Evolutionary conservation across 2,888 invertebrate genomes (phyloP).

Genomic region (Falcaria lacertinaria): DNA sequence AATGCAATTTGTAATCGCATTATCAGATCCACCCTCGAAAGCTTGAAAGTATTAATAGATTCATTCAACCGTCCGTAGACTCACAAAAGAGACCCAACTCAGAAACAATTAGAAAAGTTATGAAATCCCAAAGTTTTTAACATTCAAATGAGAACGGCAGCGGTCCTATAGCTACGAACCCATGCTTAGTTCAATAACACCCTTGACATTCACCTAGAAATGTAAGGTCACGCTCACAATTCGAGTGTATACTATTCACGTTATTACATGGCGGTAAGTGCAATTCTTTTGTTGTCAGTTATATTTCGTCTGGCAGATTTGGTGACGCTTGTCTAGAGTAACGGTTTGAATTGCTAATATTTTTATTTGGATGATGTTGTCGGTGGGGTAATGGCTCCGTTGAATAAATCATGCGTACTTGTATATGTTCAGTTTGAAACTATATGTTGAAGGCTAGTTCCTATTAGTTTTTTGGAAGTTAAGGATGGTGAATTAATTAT

Average conservation of each 20-base stretch:
- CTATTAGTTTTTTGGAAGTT: neutral
- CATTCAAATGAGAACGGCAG: neutral
- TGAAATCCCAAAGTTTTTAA: neutral
- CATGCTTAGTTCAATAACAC: neutral
- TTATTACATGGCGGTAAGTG: neutral
- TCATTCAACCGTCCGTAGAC: neutral
- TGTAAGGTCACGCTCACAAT: constrained; percentile 9
- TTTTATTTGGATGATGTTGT: neutral
- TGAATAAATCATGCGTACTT: neutral
- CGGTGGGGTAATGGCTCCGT: neutral
- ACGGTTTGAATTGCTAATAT: neutral
- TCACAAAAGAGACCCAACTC: neutral
- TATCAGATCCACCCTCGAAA: neutral
- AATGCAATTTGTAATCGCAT: too few species aligned
- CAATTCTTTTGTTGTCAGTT: neutral
- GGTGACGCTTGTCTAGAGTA: neutral
- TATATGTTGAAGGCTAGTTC: neutral
- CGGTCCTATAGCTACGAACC: neutral
- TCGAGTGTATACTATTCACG: neutral
- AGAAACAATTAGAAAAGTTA: neutral
- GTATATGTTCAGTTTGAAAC: neutral
- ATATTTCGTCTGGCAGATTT: neutral
- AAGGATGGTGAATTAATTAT: too few species aligned
- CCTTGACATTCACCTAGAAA: constrained; percentile 24
- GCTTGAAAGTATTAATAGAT: neutral